phyloP scores from a whole-genome alignment of 2,888 invertebrate species.

The Phaonia tiefii region DNA sequence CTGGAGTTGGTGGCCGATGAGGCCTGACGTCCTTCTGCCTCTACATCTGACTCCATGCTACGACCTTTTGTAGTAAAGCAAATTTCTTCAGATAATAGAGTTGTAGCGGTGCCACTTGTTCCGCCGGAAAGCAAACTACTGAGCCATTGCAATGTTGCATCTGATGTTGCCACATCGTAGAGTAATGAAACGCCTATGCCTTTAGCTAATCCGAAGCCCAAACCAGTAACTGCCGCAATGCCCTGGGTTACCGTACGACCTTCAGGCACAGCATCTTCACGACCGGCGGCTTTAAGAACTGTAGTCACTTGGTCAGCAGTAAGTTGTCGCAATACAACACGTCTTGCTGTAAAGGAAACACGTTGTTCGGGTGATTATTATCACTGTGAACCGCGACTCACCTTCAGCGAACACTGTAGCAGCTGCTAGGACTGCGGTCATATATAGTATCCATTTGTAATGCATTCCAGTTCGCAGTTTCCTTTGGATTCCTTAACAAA shows the following conservation, averaged over 20 bases:
- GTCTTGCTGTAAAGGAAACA: constrained; percentile 55
- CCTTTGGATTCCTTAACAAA: too few species aligned
- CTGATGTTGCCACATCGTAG: constrained; percentile 70
- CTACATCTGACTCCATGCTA: constrained; percentile 52
- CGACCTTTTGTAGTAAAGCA: constrained; percentile 69
- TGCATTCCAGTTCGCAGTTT: not conserved
- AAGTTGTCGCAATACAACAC: constrained; percentile 71
- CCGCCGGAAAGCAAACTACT: not conserved
- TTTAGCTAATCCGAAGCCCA: constrained; percentile 68
- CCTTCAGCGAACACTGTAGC: constrained; percentile 4
- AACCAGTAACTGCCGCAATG: constrained; percentile 68
- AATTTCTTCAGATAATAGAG: constrained; percentile 65
- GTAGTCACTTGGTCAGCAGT: constrained; percentile 70
- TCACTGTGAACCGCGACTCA: not conserved
- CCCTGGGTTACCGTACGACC: constrained; percentile 73
- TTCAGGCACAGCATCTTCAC: constrained; percentile 67
- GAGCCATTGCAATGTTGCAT: constrained; percentile 43
- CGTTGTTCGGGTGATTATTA: too few species aligned
- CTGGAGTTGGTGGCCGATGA: not conserved
- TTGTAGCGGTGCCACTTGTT: not conserved
- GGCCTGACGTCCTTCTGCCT: not conserved
- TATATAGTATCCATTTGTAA: not conserved
- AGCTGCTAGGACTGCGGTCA: not conserved
- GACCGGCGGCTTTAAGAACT: constrained; percentile 68
- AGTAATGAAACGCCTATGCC: constrained; percentile 67